phyloP scores from a whole-genome alignment of 2,113 vertebrate species.

The Pterocles burchelli region DNA sequence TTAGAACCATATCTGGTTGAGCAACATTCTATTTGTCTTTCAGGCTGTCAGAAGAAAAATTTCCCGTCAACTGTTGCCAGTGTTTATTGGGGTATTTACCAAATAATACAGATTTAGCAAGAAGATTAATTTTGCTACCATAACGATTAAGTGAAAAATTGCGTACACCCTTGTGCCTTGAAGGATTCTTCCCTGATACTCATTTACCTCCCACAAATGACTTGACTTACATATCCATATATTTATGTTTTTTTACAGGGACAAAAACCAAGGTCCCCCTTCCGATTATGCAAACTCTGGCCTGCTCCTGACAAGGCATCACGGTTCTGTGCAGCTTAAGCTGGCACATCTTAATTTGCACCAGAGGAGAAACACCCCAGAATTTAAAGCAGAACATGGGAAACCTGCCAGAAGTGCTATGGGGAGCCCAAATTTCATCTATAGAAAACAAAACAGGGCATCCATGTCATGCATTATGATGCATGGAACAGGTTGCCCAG shows the following conservation, averaged over 20 bases:
- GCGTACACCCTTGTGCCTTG: background rate
- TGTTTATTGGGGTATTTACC: conserved; percentile 42
- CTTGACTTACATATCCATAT: background rate
- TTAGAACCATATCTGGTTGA: conserved; percentile 77
- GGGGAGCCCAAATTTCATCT: background rate
- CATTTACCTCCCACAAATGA: conserved; percentile 1
- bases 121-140: conserved; percentile 31
- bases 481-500: too few relatives aligned
- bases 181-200: conserved; percentile 29
- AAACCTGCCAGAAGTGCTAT: background rate
- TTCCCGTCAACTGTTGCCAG: conserved; percentile 57
- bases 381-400: conserved; percentile 3
- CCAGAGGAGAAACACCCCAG: background rate
- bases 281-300: background rate
- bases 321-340: background rate
- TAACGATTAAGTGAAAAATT: conserved; percentile 53
- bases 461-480: background rate
- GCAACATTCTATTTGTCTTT: conserved; percentile 69
- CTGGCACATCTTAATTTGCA: background rate
- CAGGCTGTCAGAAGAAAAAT: conserved; percentile 61
- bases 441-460: background rate
- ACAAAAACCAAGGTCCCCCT: background rate
- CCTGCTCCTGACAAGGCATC: background rate
- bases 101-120: conserved; percentile 43
- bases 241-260: background rate